These are phyloP conservation scores for Chrysolina haemoptera DNA, from an alignment of 2,888 invertebrate species.

Conservation along the genomic window DNA sequence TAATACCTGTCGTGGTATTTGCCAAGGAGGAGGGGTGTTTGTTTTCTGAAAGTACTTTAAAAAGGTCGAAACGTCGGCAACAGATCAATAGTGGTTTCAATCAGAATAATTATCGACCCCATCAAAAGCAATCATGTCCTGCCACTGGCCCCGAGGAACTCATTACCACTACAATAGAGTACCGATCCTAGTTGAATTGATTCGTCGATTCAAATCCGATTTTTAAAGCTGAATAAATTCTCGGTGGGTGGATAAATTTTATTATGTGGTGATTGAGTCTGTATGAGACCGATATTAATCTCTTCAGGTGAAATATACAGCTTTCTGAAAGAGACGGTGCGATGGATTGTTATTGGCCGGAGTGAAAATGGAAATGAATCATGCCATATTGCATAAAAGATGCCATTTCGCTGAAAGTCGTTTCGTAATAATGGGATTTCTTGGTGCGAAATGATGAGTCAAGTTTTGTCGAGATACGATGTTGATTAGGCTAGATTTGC, in stretches of 20 bases:
- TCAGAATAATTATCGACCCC: background rate
- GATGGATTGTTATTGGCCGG: conserved; percentile 53
- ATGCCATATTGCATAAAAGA: conserved; percentile 50
- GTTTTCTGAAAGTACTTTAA: too few species aligned
- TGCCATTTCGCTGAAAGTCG: conserved; percentile 44
- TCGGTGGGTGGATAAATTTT: conserved; percentile 47
- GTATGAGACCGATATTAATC: conserved; percentile 54
- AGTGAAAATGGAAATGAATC: conserved; percentile 56
- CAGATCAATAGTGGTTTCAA: too few species aligned
- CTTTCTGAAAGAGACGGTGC: conserved; percentile 50
- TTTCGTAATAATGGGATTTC: conserved; percentile 26
- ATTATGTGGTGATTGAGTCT: conserved; percentile 58
- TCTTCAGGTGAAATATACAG: conserved; percentile 50
- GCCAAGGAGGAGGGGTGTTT: too few species aligned
- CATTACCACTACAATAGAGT: conserved; percentile 54
- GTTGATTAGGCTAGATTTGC: background rate
- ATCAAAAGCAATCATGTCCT: background rate
- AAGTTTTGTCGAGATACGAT: background rate
- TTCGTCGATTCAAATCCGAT: conserved; percentile 49
- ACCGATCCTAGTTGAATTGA: conserved; percentile 54
- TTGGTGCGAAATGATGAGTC: conserved; percentile 2
- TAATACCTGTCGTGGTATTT: too few species aligned
- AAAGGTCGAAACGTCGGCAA: too few species aligned
- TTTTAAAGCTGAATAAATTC: conserved; percentile 35
- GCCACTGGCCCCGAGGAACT: conserved; percentile 42